These are phyloP conservation scores for Coregonus clupeaformis DNA, from an alignment of 2,113 vertebrate species.

Conservation along the genomic window DNA sequence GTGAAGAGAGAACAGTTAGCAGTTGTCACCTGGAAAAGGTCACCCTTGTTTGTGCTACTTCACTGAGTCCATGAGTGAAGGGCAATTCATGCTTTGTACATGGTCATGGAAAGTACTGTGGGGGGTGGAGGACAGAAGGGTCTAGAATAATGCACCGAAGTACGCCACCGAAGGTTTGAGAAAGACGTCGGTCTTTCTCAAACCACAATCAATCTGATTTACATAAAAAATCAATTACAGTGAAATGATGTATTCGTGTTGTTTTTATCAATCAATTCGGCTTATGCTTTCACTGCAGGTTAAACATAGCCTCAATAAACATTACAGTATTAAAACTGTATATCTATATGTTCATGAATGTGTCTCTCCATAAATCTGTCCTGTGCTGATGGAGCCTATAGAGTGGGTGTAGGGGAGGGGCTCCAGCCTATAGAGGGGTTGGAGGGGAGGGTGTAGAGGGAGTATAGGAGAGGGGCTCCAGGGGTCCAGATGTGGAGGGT, in stretches of 20 bases:
- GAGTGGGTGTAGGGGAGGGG: background rate
- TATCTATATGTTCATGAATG: constrained; percentile 34
- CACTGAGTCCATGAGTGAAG: constrained; percentile 11
- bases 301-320: constrained; percentile 25
- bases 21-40: constrained; percentile 38
- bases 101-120: background rate
- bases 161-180: background rate
- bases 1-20: constrained; percentile 14
- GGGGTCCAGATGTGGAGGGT: constrained; percentile 62
- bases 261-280: background rate
- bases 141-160: background rate
- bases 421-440: background rate
- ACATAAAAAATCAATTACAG: too few species aligned
- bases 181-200: too few species aligned
- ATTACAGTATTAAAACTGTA: constrained; percentile 36
- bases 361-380: constrained; percentile 30
- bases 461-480: constrained; percentile 29
- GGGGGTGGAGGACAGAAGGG: background rate
- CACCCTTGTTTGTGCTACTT: constrained; percentile 42
- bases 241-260: too few species aligned
- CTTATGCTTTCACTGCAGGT: background rate
- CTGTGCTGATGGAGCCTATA: constrained; percentile 20
- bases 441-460: constrained; percentile 39
- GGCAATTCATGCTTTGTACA: constrained; percentile 28
- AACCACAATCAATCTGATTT: too few species aligned